phyloP scores from a whole-genome alignment of 2,888 invertebrate genomes.

The Tiliacea aurago region DNA sequence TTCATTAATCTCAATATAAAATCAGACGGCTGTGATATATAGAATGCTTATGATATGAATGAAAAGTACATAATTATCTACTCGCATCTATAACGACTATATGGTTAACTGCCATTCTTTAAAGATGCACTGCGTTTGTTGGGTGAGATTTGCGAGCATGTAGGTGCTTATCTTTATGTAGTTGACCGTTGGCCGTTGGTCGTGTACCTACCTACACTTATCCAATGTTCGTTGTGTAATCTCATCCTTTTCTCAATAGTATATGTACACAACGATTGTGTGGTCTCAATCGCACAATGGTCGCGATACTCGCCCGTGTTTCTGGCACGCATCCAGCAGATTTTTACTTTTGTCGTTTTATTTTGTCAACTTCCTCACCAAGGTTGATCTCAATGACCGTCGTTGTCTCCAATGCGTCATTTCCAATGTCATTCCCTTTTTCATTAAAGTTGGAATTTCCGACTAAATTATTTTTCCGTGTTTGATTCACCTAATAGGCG shows the following conservation, averaged over 20 bases:
- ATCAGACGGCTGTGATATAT: not conserved
- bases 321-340: slow-evolving; percentile 82
- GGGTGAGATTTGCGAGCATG: not conserved
- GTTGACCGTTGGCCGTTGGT: not conserved
- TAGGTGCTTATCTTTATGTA: not conserved
- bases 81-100: not conserved
- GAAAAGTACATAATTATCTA: not conserved
- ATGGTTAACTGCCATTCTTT: not conserved
- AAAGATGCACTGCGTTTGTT: slow-evolving; percentile 3
- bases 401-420: slow-evolving; percentile 64
- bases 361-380: slow-evolving; percentile 84
- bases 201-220: not conserved
- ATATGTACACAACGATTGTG: slow-evolving; percentile 36
- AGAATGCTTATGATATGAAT: slow-evolving; percentile 10
- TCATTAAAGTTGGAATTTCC: slow-evolving; percentile 58
- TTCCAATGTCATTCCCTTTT: slow-evolving; percentile 79
- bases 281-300: slow-evolving; percentile 54
- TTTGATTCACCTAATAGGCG: not conserved
- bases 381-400: slow-evolving; percentile 80
- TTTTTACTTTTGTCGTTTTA: slow-evolving; percentile 78
- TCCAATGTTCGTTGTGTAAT: slow-evolving; percentile 37
- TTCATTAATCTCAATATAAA: slow-evolving; percentile 11
- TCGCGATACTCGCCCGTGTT: slow-evolving; percentile 35
- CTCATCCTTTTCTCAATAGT: slow-evolving; percentile 34
- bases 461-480: not conserved